Percentiles rank a stretch among this genome's conserved stretches.
phyloP scores from a whole-genome alignment of 2,113 vertebrate species.

The Aythya baeri region DNA sequence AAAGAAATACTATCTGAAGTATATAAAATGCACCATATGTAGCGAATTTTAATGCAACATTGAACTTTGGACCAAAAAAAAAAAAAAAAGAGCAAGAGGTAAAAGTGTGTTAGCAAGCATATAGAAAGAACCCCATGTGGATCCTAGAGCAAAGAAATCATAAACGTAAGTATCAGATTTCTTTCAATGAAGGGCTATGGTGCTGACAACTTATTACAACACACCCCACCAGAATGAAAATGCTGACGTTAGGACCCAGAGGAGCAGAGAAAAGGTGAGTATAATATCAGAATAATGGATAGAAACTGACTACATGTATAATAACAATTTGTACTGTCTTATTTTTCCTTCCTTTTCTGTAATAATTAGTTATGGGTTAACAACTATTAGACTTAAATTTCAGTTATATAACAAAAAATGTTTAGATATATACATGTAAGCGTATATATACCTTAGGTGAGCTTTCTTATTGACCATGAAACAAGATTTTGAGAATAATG shows the following conservation, averaged over 20 bases:
- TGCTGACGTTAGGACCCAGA: background rate
- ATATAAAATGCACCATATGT: background rate
- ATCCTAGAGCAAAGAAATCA: background rate
- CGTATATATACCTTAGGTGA: background rate
- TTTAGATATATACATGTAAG: background rate
- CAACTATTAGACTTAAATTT: background rate
- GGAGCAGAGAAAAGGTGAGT: background rate
- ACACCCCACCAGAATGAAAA: background rate
- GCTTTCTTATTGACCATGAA: background rate
- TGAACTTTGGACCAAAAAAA: background rate
- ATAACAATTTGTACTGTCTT: background rate
- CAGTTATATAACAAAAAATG: background rate
- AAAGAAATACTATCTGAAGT: background rate
- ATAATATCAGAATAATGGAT: background rate
- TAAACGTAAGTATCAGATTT: background rate
- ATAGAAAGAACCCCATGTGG: background rate
- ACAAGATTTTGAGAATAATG: background rate
- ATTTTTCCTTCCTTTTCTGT: background rate
- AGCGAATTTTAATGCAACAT: background rate
- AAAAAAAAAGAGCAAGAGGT: background rate
- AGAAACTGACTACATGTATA: background rate
- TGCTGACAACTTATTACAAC: background rate
- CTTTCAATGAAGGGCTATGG: background rate
- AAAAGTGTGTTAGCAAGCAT: background rate
- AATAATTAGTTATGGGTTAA: background rate